phyloP scores from a whole-genome alignment of 2,888 invertebrate species.

The Tachina grossa region DNA sequence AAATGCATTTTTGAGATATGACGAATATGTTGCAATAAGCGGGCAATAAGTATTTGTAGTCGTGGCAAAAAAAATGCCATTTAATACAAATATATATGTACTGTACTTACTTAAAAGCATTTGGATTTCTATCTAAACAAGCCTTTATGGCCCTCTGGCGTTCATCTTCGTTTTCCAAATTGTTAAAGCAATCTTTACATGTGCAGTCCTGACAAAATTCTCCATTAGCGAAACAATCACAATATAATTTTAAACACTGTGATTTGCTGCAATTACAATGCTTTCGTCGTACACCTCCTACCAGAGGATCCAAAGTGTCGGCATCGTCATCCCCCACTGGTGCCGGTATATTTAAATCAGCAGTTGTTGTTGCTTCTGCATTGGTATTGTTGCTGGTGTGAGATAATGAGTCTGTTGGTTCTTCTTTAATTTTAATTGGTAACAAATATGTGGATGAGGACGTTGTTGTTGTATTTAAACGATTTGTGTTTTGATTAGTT shows the following conservation, averaged over 20 bases:
- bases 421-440: conserved; percentile 72
- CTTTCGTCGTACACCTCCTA: conserved; percentile 86
- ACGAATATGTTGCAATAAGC: no score
- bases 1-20: no score
- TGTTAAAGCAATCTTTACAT: conserved; percentile 98
- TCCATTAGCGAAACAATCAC: conserved; percentile 99
- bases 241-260: conserved; percentile 98
- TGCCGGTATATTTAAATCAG: conserved; percentile 17
- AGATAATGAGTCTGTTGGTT: conserved; percentile 56
- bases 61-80: no score
- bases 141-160: conserved; percentile 96
- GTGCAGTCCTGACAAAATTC: conserved; percentile 99
- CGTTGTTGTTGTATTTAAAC: conserved; percentile 17
- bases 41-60: no score
- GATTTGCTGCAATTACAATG: conserved; percentile 99
- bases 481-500: conserved; percentile 3
- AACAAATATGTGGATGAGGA: conserved; percentile 69
- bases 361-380: neutral
- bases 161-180: conserved; percentile 96
- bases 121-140: conserved; percentile 97
- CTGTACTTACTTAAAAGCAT: conserved; percentile 90
- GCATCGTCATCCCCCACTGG: conserved; percentile 15
- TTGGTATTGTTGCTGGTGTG: neutral
- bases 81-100: neutral
- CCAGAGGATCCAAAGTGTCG: conserved; percentile 62